A percentile compares a stretch with the other conserved stretches of the same genome.
These are phyloP conservation scores for Tringa solitaria DNA, from an alignment of 2,113 vertebrate species.

Conservation along the genomic window DNA sequence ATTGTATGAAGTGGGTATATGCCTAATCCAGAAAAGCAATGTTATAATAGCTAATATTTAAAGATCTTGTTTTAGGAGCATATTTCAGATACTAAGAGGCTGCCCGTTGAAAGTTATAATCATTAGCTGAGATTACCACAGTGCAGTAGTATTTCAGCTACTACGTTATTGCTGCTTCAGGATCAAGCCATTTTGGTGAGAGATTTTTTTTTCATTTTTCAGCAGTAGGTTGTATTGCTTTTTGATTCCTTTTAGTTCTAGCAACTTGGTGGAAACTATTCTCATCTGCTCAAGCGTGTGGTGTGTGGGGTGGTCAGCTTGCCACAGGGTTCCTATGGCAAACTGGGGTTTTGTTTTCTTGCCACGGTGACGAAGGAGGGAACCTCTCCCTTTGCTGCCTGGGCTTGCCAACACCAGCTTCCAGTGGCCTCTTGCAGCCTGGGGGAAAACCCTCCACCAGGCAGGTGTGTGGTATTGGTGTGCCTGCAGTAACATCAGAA, in stretches of 20 bases:
- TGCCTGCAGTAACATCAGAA: neutral
- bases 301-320: neutral
- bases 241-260: neutral
- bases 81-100: slow-evolving; percentile 8
- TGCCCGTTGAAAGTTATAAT: neutral
- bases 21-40: neutral
- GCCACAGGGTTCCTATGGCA: neutral
- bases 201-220: neutral
- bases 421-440: neutral
- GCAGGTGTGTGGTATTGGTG: neutral
- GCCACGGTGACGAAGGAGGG: neutral
- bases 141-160: neutral
- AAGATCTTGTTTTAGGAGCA: neutral
- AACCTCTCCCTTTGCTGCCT: neutral
- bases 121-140: slow-evolving; percentile 3
- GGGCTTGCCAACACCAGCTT: neutral
- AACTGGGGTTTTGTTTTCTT: neutral
- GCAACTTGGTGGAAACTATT: neutral
- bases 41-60: slow-evolving; percentile 2
- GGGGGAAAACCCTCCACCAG: fast-evolving
- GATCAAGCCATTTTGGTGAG: neutral
- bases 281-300: neutral
- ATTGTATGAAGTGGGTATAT: neutral
- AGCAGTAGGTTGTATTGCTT: neutral
- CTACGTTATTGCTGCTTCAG: neutral